Conservation (phyloP, 2,113 vertebrate genomes). For the Xiphorhynchus elegans region DNA sequence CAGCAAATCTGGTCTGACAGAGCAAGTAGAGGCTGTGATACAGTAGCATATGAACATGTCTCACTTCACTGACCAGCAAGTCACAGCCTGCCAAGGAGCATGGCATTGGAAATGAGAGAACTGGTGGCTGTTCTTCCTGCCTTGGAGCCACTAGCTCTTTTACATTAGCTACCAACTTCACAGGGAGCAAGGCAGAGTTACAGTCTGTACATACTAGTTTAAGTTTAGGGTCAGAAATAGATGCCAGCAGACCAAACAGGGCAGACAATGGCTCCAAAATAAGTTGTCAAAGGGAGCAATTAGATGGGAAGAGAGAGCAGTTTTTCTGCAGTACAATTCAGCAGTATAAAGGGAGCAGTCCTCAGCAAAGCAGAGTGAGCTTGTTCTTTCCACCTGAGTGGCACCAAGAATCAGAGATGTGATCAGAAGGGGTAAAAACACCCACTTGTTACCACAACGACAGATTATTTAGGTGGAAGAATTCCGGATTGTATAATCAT, state of each 20-base stretch:
- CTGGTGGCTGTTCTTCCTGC: background rate
- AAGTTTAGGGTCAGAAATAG: background rate
- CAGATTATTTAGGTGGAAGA: background rate
- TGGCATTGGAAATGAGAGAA: background rate
- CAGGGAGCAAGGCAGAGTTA: background rate
- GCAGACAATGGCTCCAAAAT: background rate
- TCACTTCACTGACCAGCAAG: background rate
- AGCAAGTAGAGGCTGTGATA: background rate
- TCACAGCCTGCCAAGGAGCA: background rate
- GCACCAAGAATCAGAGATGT: background rate
- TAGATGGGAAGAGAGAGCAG: background rate
- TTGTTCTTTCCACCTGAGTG: accelerated
- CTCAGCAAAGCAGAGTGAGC: background rate
- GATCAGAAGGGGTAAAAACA: background rate
- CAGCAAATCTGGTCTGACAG: background rate
- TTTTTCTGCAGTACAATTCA: background rate
- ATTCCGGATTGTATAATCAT: background rate
- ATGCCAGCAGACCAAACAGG: background rate
- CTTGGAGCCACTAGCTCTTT: background rate
- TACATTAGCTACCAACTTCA: background rate
- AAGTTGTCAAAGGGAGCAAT: background rate
- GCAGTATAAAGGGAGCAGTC: background rate
- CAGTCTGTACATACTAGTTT: background rate
- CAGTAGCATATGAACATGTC: accelerated
- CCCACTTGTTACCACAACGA: background rate